Conservation (phyloP, 2,113 vertebrate genomes). For the Pelodiscus sinensis region DNA sequence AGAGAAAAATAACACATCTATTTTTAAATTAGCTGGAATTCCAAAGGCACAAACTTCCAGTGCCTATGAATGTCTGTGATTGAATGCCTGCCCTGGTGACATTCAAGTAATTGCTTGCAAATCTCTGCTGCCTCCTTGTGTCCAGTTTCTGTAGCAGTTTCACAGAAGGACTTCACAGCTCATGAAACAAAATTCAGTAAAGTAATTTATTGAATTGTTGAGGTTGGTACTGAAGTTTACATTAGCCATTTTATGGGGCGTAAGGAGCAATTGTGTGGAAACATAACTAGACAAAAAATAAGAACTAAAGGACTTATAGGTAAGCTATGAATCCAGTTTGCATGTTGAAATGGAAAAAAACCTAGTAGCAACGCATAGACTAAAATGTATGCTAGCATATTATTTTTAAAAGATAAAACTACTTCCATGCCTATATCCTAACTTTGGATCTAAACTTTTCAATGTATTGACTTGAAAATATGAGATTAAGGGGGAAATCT, state of each 20-base stretch:
- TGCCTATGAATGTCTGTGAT: slow-evolving; percentile 21
- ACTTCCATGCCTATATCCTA: not conserved
- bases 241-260: not conserved
- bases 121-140: slow-evolving; percentile 76
- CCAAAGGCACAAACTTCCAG: slow-evolving; percentile 58
- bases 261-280: not conserved
- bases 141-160: not conserved
- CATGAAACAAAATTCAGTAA: not conserved
- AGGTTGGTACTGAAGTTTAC: not conserved
- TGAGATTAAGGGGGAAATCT: not conserved
- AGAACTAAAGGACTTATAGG: not conserved
- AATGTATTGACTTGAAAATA: not conserved
- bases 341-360: not conserved
- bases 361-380: not conserved
- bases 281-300: not conserved
- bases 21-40: slow-evolving; percentile 90
- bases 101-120: not conserved
- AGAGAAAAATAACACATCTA: slow-evolving; percentile 87
- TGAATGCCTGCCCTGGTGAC: not conserved
- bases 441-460: not conserved
- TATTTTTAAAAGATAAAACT: not conserved
- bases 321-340: not conserved
- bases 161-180: accelerated
- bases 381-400: not conserved
- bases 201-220: accelerated